Evolutionary conservation across 2,113 vertebrate genomes (phyloP), one percentile per base, ranked within the genome.

Genomic region (Pseudorasbora parva): DNA sequence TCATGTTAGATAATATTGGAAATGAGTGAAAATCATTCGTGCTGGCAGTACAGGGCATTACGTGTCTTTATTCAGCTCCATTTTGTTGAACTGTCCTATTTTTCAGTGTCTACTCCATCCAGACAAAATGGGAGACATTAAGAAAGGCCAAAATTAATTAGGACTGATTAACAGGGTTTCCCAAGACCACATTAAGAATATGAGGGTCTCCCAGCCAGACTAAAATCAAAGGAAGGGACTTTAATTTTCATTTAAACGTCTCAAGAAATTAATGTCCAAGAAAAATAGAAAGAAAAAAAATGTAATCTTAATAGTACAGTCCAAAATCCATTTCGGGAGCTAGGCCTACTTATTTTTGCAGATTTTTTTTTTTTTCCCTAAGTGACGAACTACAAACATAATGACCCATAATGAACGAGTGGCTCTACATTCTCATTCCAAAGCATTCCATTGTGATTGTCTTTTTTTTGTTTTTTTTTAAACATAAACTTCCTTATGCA

Each of bases 1-100:
- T 25, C 3, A 33, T 19, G 27, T 66, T 66, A 66, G 14, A 27
- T 86, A 90, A 88, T 82, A 86, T 59, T 15, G 64, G 86, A 87
- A 85, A 87, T 88, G 86, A 89, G 81, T 73, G 83, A 83, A 66
- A 68, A 84, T 79, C 84, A 74, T 86, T 71, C 33, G 78, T 85
- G 82, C 81, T 89, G 81, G 77, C 89, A 89, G 87, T 81, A 71
- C 88, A 72, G 89, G 82, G 86, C 88, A 82, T 78, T 77, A 25
- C 30, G n/a, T 54, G 62, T 87, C 88, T 91, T 91, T 73, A 91
- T 89, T 84, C 85, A 83, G 81, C 88, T 91, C 90, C 78, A 89
- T 90, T 91, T 87, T 90, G 79, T 92, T 86, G 84, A 84, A 91
- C 86, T 90, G 57, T 54, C 85, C 59, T 41, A 41, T 90, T 89